Percentiles rank a stretch among this genome's conserved stretches.
Conservation (phyloP, 2,888 invertebrate species). For the Ellobium chinense region DNA sequence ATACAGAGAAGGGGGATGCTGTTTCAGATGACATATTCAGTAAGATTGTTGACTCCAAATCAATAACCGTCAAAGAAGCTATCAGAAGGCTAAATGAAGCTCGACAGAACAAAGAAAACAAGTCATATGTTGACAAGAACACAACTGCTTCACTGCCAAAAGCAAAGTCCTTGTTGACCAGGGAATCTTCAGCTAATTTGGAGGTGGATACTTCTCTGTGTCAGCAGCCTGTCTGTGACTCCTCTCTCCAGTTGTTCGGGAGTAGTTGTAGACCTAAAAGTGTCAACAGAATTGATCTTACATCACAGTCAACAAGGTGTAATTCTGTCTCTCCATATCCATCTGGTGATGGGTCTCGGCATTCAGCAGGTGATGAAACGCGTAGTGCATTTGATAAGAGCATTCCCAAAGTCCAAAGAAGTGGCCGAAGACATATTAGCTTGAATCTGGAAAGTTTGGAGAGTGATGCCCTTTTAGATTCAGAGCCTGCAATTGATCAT, state of each 20-base stretch:
- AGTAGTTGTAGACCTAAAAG: background rate
- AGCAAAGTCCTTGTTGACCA: background rate
- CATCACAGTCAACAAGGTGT: background rate
- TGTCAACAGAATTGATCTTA: background rate
- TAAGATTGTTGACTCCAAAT: constrained; percentile 29
- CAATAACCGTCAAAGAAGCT: constrained; percentile 41
- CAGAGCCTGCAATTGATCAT: constrained; percentile 53
- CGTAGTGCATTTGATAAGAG: background rate
- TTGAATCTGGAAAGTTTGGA: constrained; percentile 62
- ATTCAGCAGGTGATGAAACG: background rate
- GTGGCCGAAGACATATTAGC: constrained; percentile 28
- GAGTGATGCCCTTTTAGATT: constrained; percentile 68
- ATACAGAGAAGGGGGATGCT: background rate
- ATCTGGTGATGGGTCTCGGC: background rate
- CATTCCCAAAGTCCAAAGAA: background rate
- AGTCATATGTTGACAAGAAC: background rate
- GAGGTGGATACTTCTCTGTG: background rate
- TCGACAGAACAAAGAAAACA: background rate
- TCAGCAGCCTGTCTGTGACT: background rate
- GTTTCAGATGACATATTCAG: constrained; percentile 22
- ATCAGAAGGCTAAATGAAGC: constrained; percentile 35
- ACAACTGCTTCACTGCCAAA: background rate
- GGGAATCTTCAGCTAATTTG: background rate
- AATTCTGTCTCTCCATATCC: constrained; percentile 4
- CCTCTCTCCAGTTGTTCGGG: background rate